Evolutionary conservation across 2,797 vertebrate species (phyloP), one percentile per base, ranked within the genome.

Genomic region (Hipposideros larvatus): DNA sequence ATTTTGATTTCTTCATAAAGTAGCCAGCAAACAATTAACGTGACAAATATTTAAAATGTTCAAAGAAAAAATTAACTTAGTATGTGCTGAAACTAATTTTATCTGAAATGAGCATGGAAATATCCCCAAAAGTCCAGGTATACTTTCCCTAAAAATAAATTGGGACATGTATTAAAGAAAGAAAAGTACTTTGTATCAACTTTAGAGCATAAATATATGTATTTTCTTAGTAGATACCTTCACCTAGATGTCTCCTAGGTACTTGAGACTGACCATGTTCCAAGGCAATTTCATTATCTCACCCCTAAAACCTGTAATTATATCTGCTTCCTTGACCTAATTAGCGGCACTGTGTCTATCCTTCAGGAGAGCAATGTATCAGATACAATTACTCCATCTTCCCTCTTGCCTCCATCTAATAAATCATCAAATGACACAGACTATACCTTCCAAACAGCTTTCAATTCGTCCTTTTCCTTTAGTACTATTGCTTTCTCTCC

Each of bases 1-100:
- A 57, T 31, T 89, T 93, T 78, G 22, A 66, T 82, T 92, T 95
- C 41, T 82, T 93, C 73, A 65, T 53, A 75, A 5, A 88, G 1
- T 41, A 70, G 11, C 8, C 57, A 87, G 13, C n/a, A 74, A 34
- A 73, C 28, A 90, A 77, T 78, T 34, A 68, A 90, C 75, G 34
- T 93, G 66, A 80, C 7, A 86, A 70, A 48, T 57, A 1, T 41
- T 90, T 96, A 91, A 96, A 87, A 65, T 78, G 31, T 55, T 90
- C 86, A 77, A 91, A 70, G 59, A 91, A 87, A 51, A 88, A 80
- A 84, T 51, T 68, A 88, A 77, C 18, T 91, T 93, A 78, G 16
- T 19, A 48, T 63, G 6, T 34, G 61, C 7, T 63, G 19, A 87
- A 87, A 55, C 10, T 75, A 61, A 43, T n/a, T 95, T 86, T 87